Percentiles rank a stretch among this genome's conserved stretches.
phyloP scores from a whole-genome alignment of 2,797 vertebrate species.

The Thunnus albacares region DNA sequence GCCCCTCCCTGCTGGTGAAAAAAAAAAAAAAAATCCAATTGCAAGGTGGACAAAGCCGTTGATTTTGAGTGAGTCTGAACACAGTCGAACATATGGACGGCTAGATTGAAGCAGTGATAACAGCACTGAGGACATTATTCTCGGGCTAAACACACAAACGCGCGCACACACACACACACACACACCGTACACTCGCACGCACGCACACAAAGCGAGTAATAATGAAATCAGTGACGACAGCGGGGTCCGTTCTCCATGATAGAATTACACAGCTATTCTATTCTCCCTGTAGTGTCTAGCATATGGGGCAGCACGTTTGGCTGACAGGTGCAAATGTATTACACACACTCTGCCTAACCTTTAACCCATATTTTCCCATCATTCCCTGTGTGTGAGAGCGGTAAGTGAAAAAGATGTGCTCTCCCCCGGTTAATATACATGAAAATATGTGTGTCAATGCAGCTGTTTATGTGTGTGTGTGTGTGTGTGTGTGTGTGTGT shows the following conservation, averaged over 20 bases:
- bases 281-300: slow-evolving; percentile 62
- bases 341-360: slow-evolving; percentile 82
- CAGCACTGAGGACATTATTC: slow-evolving; percentile 72
- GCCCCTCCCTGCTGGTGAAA: slow-evolving; percentile 44
- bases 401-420: slow-evolving; percentile 65
- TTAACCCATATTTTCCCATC: slow-evolving; percentile 81
- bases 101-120: slow-evolving; percentile 76
- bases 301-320: slow-evolving; percentile 65
- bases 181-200: slow-evolving; percentile 36
- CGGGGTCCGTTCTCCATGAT: slow-evolving; percentile 66
- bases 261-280: slow-evolving; percentile 68
- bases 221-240: slow-evolving; percentile 75
- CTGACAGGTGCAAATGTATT: slow-evolving; percentile 79
- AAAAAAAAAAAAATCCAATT: slow-evolving; percentile 66
- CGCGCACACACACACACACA: slow-evolving; percentile 22
- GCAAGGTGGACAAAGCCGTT: slow-evolving; percentile 79
- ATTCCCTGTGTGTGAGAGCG: slow-evolving; percentile 14
- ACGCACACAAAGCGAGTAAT: slow-evolving; percentile 46
- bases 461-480: slow-evolving; percentile 86
- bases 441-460: slow-evolving; percentile 83
- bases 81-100: slow-evolving; percentile 79
- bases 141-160: slow-evolving; percentile 52
- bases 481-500: slow-evolving; percentile 31
- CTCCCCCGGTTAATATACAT: slow-evolving; percentile 79
- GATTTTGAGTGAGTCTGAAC: slow-evolving; percentile 70